Evolutionary conservation across 1,140 invertebrate genomes (phyloP).

Genomic region (Trichonephila clavata): DNA sequence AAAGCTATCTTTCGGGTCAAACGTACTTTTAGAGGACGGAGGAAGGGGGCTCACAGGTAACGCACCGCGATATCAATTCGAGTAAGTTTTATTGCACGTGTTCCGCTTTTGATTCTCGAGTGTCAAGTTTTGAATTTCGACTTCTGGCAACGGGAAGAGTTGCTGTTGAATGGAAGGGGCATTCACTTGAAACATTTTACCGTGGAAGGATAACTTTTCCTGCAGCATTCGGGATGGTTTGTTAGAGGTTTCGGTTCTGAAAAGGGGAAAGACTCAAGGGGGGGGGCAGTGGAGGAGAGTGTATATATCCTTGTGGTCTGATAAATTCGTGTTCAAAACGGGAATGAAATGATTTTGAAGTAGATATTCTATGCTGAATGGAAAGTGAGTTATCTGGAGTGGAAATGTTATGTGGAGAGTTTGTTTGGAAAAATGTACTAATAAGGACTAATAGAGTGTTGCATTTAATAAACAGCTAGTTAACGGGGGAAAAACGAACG

Average conservation of each 20-base stretch:
- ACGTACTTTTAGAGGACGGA: background rate
- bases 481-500: background rate
- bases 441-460: constrained; percentile 5
- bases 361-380: background rate
- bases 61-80: background rate
- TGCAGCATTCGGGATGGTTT: background rate
- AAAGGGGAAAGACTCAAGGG: background rate
- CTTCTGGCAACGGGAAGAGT: background rate
- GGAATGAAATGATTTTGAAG: background rate
- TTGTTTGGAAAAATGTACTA: background rate
- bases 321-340: background rate
- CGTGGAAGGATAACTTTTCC: background rate
- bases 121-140: constrained; percentile 15
- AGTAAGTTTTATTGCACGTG: constrained; percentile 15
- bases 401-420: background rate
- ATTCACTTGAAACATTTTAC: constrained; percentile 35
- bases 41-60: background rate
- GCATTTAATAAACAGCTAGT: background rate
- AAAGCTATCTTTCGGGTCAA: constrained; percentile 45
- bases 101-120: background rate
- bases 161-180: background rate
- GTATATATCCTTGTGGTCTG: background rate
- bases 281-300: background rate
- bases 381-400: background rate
- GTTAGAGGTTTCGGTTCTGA: background rate